A percentile compares a stretch with the other conserved stretches of the same genome.
phyloP scores from a whole-genome alignment of 2,113 vertebrate genomes.

The Tetraodon nigroviridis region DNA sequence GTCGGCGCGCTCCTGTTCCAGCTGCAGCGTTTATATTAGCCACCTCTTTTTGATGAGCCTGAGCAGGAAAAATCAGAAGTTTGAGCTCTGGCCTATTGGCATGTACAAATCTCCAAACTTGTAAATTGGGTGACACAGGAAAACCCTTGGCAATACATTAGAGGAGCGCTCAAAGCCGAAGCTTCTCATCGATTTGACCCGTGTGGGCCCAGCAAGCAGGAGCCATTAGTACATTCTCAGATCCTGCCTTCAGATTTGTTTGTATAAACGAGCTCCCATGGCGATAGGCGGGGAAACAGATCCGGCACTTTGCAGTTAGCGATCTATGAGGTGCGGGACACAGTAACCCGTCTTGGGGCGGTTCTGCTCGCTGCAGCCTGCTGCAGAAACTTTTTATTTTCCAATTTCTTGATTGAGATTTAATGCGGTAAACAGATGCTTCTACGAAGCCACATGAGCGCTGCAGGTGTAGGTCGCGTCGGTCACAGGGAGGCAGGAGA shows the following conservation, averaged over 20 bases:
- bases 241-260: slow-evolving; percentile 61
- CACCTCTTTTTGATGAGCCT: slow-evolving; percentile 28
- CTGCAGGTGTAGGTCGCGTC: slow-evolving; percentile 14
- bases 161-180: slow-evolving; percentile 59
- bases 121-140: slow-evolving; percentile 67
- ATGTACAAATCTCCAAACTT: slow-evolving; percentile 62
- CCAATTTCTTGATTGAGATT: slow-evolving; percentile 6
- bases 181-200: slow-evolving; percentile 74
- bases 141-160: slow-evolving; percentile 72
- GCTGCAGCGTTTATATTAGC: neutral
- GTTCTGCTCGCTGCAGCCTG: slow-evolving; percentile 6
- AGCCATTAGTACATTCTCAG: slow-evolving; percentile 70
- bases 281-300: slow-evolving; percentile 47
- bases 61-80: slow-evolving; percentile 54
- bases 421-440: slow-evolving; percentile 10
- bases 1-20: no score
- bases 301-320: slow-evolving; percentile 48
- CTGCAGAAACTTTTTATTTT: slow-evolving; percentile 27
- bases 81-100: slow-evolving; percentile 44
- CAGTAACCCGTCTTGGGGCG: slow-evolving; percentile 67
- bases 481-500: neutral
- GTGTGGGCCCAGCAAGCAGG: slow-evolving; percentile 65
- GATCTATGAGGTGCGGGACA: slow-evolving; percentile 45
- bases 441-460: slow-evolving; percentile 10
- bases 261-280: slow-evolving; percentile 68